Conservation (phyloP, 2,797 vertebrate genomes). For the Gymnocypris eckloni region DNA sequence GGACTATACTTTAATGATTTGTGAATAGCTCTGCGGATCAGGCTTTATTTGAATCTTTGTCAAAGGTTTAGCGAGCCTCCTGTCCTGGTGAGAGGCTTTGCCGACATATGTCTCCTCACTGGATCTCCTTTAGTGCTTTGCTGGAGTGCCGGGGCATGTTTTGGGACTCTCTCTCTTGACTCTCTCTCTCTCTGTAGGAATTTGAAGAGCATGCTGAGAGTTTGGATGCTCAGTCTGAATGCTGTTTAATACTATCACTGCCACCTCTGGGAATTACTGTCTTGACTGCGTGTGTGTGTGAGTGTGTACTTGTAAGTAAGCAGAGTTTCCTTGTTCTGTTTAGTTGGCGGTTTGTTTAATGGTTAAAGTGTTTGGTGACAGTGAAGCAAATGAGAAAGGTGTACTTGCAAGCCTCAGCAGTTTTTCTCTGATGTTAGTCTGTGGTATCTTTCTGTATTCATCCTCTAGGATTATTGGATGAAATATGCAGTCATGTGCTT, state of each 20-base stretch:
- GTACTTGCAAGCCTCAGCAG: neutral
- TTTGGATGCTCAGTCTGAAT: conserved; percentile 39
- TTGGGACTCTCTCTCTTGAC: conserved; percentile 24
- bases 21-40: conserved; percentile 68
- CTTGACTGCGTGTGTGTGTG: conserved; percentile 11
- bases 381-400: conserved; percentile 4
- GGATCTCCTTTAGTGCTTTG: conserved; percentile 73
- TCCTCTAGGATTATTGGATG: neutral
- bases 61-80: conserved; percentile 70
- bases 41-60: conserved; percentile 78
- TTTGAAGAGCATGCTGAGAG: conserved; percentile 46
- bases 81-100: conserved; percentile 78
- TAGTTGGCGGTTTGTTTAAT: conserved; percentile 2
- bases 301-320: conserved; percentile 48
- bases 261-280: conserved; percentile 30
- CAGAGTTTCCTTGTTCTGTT: conserved; percentile 39
- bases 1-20: conserved; percentile 59
- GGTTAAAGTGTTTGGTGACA: conserved; percentile 24
- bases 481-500: neutral
- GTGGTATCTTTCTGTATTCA: neutral
- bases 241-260: conserved; percentile 32
- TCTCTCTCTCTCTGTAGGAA: conserved; percentile 17
- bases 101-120: conserved; percentile 78
- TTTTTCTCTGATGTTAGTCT: conserved; percentile 14
- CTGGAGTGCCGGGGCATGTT: conserved; percentile 67